Evolutionary conservation across 1,140 invertebrate genomes (phyloP).

Genomic region (Penaeus vannamei): DNA sequence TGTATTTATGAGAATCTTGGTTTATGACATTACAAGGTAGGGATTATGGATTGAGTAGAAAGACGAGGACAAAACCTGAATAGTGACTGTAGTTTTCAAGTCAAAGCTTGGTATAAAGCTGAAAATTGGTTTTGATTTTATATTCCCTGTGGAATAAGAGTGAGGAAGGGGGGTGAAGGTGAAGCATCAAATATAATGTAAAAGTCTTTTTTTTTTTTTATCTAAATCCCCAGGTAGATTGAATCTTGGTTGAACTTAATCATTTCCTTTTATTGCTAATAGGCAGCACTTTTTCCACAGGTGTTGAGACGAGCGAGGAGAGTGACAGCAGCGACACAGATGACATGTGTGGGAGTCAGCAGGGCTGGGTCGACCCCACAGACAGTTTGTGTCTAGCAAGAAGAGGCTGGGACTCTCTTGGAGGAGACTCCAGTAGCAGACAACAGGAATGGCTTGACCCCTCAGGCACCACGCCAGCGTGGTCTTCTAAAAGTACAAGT

Average conservation of each 20-base stretch:
- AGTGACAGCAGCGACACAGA: constrained; percentile 59
- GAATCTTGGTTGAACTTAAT: too few species aligned
- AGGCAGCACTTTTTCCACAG: not conserved
- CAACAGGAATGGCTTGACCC: constrained; percentile 45
- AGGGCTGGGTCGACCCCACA: constrained; percentile 56
- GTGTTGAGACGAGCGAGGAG: constrained; percentile 63
- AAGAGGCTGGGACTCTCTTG: constrained; percentile 24
- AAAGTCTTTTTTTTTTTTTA: too few species aligned
- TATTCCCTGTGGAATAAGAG: too few species aligned
- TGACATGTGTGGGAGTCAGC: constrained; percentile 59
- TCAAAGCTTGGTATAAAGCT: too few species aligned
- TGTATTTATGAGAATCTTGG: not conserved
- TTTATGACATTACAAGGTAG: not conserved
- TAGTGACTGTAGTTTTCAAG: too few species aligned
- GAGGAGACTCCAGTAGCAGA: constrained; percentile 17
- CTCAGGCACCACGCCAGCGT: not conserved
- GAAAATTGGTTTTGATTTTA: too few species aligned
- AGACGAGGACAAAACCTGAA: too few species aligned
- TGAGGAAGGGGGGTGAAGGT: too few species aligned
- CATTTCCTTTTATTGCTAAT: too few species aligned
- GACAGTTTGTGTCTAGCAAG: constrained; percentile 36
- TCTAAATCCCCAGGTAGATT: too few species aligned
- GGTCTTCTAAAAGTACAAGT: constrained; percentile 8
- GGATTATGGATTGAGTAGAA: too few species aligned
- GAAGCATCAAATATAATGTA: too few species aligned